A percentile compares a stretch with the other conserved stretches of the same genome.
Conservation (phyloP, 2,113 vertebrate species). For the Neotoma lepida region DNA sequence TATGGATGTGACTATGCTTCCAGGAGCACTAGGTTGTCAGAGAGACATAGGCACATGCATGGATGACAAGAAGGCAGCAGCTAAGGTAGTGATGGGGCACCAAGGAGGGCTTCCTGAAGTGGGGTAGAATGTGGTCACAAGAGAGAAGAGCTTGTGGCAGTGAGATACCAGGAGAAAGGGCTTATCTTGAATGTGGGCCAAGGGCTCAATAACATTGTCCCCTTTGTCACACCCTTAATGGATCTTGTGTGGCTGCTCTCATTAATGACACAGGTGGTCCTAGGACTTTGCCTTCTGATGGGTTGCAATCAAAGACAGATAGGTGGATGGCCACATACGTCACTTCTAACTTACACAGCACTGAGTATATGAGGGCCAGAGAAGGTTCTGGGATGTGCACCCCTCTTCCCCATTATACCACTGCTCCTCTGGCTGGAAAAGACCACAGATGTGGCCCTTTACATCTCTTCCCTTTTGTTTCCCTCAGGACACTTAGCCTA, state of each 20-base stretch:
- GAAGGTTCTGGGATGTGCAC: neutral
- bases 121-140: neutral
- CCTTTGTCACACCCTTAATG: neutral
- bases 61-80: neutral
- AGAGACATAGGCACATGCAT: accelerated
- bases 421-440: neutral
- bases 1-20: neutral
- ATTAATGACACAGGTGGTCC: neutral
- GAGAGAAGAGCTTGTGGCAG: neutral
- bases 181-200: neutral
- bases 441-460: neutral
- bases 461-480: neutral
- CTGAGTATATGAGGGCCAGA: neutral
- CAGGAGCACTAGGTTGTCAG: neutral
- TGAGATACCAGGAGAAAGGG: neutral
- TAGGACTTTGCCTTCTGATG: neutral
- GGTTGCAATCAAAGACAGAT: neutral
- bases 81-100: neutral
- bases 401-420: neutral
- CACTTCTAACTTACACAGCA: neutral
- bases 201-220: neutral
- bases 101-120: neutral
- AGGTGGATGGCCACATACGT: neutral
- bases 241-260: neutral
- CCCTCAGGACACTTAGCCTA: neutral